Percentiles rank a stretch among this genome's conserved stretches.
Evolutionary conservation across 2,113 vertebrate species (phyloP).

Genomic region (human): GRCh38 chr9:11918501-11919000

Average conservation of each 20-base stretch:
- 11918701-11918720: background rate
- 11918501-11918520: background rate
- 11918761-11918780: background rate
- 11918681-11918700: background rate
- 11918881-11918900: no score
- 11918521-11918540: background rate
- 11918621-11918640: background rate
- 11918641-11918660: no score
- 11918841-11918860: no score
- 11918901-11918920: no score
- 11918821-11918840: background rate
- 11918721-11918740: background rate
- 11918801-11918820: background rate
- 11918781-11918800: background rate
- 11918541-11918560: background rate
- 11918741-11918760: background rate
- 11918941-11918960: no score
- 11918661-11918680: background rate
- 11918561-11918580: background rate
- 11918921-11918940: no score
- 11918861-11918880: no score
- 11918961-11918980: no score
- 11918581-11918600: background rate
- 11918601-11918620: background rate
- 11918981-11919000: no score